These are phyloP conservation scores for Hermaeophaga mercurialis DNA, from an alignment of 2,888 invertebrate species.

Conservation along the genomic window DNA sequence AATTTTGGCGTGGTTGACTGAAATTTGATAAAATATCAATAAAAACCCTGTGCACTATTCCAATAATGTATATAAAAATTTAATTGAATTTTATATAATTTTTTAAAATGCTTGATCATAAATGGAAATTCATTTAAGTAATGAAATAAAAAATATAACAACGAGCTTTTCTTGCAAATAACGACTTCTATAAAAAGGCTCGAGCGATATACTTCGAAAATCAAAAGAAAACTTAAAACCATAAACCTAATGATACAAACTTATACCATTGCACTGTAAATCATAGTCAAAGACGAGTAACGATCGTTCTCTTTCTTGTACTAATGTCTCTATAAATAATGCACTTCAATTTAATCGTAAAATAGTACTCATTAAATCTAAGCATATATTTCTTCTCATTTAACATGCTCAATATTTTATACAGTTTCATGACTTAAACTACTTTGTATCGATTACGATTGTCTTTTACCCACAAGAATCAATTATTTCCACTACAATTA, in stretches of 20 bases:
- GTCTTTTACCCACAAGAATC: conserved; percentile 30
- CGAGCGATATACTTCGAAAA: too few species aligned
- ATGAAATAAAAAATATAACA: too few species aligned
- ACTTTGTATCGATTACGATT: conserved; percentile 35
- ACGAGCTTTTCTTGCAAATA: too few species aligned
- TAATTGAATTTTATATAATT: too few species aligned
- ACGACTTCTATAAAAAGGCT: too few species aligned
- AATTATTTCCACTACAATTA: conserved; percentile 33
- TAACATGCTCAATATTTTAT: conserved; percentile 36
- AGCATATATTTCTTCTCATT: conserved; percentile 37
- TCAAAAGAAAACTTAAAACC: conserved; percentile 7
- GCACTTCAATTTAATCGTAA: conserved; percentile 44
- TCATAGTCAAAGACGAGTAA: conserved; percentile 32
- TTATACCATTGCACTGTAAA: conserved; percentile 7
- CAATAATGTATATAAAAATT: too few species aligned
- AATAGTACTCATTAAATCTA: conserved; percentile 48
- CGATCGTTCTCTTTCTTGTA: conserved; percentile 41
- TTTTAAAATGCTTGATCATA: too few species aligned
- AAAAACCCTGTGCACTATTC: too few species aligned
- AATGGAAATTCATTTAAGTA: too few species aligned
- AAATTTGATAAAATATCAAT: too few species aligned
- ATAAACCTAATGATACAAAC: conserved; percentile 8
- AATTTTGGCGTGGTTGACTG: too few species aligned
- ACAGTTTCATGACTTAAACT: conserved; percentile 34
- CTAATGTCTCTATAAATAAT: conserved; percentile 49